Conservation (phyloP, 2,113 vertebrate genomes). For the Ginglymostoma cirratum region DNA sequence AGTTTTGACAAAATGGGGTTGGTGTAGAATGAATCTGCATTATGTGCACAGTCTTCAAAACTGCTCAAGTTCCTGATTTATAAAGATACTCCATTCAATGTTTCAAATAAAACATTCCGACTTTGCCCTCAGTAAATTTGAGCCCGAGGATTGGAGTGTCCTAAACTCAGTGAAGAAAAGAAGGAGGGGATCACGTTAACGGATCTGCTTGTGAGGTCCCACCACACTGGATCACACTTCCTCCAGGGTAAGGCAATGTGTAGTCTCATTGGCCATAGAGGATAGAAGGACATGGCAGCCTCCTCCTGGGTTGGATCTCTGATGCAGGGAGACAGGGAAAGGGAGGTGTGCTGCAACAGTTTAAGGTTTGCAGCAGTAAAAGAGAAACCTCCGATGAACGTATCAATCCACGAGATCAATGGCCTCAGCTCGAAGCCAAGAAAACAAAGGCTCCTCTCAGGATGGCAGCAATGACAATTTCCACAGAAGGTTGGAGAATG, state of each 20-base stretch:
- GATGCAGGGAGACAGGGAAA: background rate
- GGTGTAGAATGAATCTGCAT: background rate
- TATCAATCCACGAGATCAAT: background rate
- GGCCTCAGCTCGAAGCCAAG: background rate
- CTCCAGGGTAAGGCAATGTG: background rate
- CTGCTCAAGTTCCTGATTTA: background rate
- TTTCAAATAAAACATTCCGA: background rate
- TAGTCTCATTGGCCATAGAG: background rate
- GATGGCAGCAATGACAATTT: background rate
- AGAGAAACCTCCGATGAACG: background rate
- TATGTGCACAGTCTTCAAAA: background rate
- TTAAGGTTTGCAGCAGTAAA: background rate
- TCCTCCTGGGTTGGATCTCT: background rate
- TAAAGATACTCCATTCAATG: background rate
- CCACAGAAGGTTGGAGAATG: background rate
- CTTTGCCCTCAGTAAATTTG: too few relatives aligned
- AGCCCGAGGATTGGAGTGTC: background rate
- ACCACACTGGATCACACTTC: background rate
- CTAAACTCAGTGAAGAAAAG: background rate
- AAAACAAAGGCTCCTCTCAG: background rate
- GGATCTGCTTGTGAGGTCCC: background rate
- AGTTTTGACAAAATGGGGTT: background rate
- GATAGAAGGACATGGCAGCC: background rate
- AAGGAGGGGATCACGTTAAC: too few relatives aligned
- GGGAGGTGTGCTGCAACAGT: background rate